Base-by-base conservation (phyloP, 2,888 invertebrate genomes). In the Mesorhabditis spiculigera region DNA sequence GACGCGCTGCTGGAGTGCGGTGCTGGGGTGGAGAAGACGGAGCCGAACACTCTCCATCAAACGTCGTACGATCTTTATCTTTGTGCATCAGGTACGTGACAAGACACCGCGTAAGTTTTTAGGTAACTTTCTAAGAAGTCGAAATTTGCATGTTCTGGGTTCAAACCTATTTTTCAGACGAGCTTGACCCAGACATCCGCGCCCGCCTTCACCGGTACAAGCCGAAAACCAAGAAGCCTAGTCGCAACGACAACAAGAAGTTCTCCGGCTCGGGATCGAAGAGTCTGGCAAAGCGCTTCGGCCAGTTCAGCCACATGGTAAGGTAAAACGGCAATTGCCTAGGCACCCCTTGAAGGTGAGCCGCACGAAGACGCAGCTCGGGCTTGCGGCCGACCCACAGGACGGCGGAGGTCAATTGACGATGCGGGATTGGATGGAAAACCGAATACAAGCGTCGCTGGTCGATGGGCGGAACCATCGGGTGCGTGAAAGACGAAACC, bases 401-500 rank as follows among this genome's bases (percentile, higher is more conserved):
- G 58, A 50, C 8, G 58, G 58, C n/a, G 58, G 10, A 50, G n/a
- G 58, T 50, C 58, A 50, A 13, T 13, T 50, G 10, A 50, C 8
- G 8, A 50, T 50, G 58, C 8, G 58, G 58, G 58, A 50, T 50
- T 50, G 58, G 58, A 50, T n/a, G n/a, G 58, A 50, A n/a, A 50
- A 50, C n/a, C 58, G 58, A n/a, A 50, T 50, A 50, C 58, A 50
- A 50, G 8, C 58, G 58, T 10, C 58, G 58, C 58, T 50, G 58
- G 58, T 50, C n/a, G 58, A 50, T 50, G 58, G 58, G n/a, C 8
- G 58, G 58, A 50, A 50, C n/a, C 58, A 50, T 50, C 58, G 58
- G 58, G 58, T 50, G 2, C n/a, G 58, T 50, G 58, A 50, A 50
- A 50, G n/a, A 13, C 10, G n/a, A n/a, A 13, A 50, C 58, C n/a